A percentile compares a stretch with the other conserved stretches of the same genome.
phyloP scores from a whole-genome alignment of 2,797 vertebrate species.

The Chaunax sp. region DNA sequence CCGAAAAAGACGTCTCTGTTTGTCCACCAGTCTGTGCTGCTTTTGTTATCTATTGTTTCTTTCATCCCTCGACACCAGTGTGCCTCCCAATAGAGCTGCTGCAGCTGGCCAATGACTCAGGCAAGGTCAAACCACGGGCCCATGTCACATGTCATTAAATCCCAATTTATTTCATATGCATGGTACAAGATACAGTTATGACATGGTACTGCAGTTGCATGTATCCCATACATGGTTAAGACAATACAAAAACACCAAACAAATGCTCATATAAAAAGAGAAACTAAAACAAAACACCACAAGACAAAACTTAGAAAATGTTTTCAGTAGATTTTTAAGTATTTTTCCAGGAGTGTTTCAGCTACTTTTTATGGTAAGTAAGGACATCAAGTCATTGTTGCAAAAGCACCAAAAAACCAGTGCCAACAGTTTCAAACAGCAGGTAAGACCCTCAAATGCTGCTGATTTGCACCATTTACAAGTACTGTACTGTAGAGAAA shows the following conservation, averaged over 20 bases:
- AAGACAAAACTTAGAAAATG: conserved; percentile 42
- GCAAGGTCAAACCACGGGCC: conserved; percentile 57
- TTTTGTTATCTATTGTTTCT: conserved; percentile 13
- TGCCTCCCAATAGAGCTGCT: conserved; percentile 17
- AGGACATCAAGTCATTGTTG: conserved; percentile 19
- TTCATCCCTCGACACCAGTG: conserved; percentile 29
- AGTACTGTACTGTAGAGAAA: conserved; percentile 14
- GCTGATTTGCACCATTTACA: conserved; percentile 5
- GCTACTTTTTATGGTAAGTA: conserved; percentile 57
- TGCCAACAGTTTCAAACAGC: conserved; percentile 11
- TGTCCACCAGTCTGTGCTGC: background rate
- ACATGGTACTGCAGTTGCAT: conserved; percentile 68
- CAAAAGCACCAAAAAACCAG: conserved; percentile 26
- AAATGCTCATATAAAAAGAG: conserved; percentile 70
- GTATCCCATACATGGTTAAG: conserved; percentile 61
- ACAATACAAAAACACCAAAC: conserved; percentile 68
- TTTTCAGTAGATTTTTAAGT: conserved; percentile 33
- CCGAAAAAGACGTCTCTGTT: conserved; percentile 5
- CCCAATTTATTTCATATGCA: conserved; percentile 81
- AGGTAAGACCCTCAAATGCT: background rate
- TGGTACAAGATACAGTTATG: conserved; percentile 75
- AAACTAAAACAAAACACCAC: conserved; percentile 46
- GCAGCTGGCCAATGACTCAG: conserved; percentile 38
- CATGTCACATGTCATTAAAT: conserved; percentile 55
- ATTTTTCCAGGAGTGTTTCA: conserved; percentile 26